Evolutionary conservation across 2,797 vertebrate genomes (phyloP).

Genomic region (Acrossocheilus fasciatus): DNA sequence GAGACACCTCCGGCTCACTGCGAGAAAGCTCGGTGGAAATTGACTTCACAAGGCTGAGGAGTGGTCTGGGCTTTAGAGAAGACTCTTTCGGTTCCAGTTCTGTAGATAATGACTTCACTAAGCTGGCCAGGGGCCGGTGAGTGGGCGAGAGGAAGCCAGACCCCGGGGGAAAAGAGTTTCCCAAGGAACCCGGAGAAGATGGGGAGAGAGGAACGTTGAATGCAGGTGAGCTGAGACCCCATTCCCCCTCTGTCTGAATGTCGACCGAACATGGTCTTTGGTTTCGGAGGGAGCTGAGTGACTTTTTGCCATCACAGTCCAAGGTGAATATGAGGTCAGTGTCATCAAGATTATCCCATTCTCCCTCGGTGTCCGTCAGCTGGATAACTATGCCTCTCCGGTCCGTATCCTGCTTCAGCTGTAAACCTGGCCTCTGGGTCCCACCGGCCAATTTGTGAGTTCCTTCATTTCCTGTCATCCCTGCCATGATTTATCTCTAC

Average conservation of each 20-base stretch:
- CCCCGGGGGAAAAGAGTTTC: constrained; percentile 65
- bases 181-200: constrained; percentile 73
- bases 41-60: constrained; percentile 86
- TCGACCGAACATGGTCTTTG: constrained; percentile 64
- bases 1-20: constrained; percentile 83
- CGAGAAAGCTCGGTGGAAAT: constrained; percentile 86
- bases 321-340: constrained; percentile 75
- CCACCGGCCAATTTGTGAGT: constrained; percentile 34
- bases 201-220: constrained; percentile 75
- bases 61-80: constrained; percentile 74
- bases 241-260: constrained; percentile 59
- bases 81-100: constrained; percentile 81
- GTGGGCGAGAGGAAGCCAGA: constrained; percentile 74
- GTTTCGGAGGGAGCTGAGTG: constrained; percentile 62
- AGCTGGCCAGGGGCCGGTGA: constrained; percentile 74
- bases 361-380: constrained; percentile 78
- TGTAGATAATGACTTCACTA: constrained; percentile 85
- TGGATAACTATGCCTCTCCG: constrained; percentile 80
- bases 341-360: constrained; percentile 74
- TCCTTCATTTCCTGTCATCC: constrained; percentile 64
- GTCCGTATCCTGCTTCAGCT: constrained; percentile 50
- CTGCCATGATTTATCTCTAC: constrained; percentile 81
- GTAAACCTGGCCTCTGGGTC: constrained; percentile 19
- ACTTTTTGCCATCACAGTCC: constrained; percentile 73
- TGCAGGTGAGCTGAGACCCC: constrained; percentile 57